Percentiles rank a stretch among this genome's conserved stretches.
Evolutionary conservation across 2,888 invertebrate species (phyloP).

Genomic region (Neria commutata): DNA sequence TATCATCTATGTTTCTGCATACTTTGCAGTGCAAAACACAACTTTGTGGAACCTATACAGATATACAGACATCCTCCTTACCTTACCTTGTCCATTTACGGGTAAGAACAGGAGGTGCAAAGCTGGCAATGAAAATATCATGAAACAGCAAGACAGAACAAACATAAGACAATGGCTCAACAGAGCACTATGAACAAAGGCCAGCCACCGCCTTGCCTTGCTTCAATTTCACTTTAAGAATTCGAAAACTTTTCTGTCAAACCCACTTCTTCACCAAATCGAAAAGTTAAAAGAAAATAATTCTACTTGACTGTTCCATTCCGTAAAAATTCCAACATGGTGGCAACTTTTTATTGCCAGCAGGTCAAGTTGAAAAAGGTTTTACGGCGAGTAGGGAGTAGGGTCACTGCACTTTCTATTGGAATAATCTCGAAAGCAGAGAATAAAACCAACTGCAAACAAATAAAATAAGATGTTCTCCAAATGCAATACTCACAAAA

Average conservation of each 20-base stretch:
- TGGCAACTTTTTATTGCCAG: slow-evolving; percentile 7
- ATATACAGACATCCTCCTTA: no score
- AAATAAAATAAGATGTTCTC: background rate
- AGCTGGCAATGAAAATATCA: background rate
- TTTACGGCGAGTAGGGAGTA: background rate
- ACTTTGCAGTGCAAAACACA: no score
- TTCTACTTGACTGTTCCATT: slow-evolving; percentile 14
- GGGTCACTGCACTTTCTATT: slow-evolving; percentile 27
- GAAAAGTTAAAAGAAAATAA: slow-evolving; percentile 15
- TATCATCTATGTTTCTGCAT: no score
- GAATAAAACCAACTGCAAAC: background rate
- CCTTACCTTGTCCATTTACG: no score
- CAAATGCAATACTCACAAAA: slow-evolving; percentile 55
- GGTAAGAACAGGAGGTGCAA: no score
- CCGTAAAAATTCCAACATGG: slow-evolving; percentile 4
- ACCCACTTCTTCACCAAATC: background rate
- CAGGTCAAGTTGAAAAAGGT: slow-evolving; percentile 16
- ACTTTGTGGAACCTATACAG: no score
- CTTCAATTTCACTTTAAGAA: no score
- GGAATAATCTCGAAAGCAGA: slow-evolving; percentile 19
- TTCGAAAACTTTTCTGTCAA: no score
- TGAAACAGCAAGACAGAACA: background rate
- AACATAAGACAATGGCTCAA: slow-evolving; percentile 3
- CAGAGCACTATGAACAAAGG: no score
- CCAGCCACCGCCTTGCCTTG: no score